These are phyloP conservation scores for Botia almorhae DNA, from an alignment of 2,797 vertebrate genomes.

Conservation along the genomic window DNA sequence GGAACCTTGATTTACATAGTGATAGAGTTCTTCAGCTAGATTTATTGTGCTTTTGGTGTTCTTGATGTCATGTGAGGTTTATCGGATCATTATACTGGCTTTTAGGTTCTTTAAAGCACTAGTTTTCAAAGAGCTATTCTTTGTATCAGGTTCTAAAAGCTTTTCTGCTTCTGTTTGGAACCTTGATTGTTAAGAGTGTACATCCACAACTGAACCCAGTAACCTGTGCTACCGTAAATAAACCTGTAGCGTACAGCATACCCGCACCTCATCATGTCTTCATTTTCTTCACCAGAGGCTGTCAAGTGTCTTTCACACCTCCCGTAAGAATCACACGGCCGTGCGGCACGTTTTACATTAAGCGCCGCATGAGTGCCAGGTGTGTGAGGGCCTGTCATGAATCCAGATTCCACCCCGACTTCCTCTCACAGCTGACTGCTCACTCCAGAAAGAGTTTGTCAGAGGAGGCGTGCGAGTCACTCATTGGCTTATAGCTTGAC, in stretches of 20 bases:
- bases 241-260: neutral
- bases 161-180: neutral
- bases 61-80: neutral
- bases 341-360: constrained; percentile 41
- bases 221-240: constrained; percentile 13
- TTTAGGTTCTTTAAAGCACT: neutral
- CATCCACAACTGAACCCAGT: neutral
- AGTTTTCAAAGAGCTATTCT: neutral
- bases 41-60: neutral
- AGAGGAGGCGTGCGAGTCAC: neutral
- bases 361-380: neutral
- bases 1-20: too few relatives aligned
- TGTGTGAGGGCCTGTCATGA: constrained; percentile 24
- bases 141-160: neutral
- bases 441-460: neutral
- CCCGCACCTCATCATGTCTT: neutral
- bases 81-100: neutral
- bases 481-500: neutral
- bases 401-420: neutral
- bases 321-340: constrained; percentile 11
- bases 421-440: neutral
- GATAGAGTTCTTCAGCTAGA: neutral
- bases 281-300: constrained; percentile 11
- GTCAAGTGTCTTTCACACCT: constrained; percentile 36
- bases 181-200: constrained; percentile 9